These are phyloP conservation scores for Parotocinclus haroldoi DNA, from an alignment of 2,797 vertebrate genomes.

Conservation along the genomic window DNA sequence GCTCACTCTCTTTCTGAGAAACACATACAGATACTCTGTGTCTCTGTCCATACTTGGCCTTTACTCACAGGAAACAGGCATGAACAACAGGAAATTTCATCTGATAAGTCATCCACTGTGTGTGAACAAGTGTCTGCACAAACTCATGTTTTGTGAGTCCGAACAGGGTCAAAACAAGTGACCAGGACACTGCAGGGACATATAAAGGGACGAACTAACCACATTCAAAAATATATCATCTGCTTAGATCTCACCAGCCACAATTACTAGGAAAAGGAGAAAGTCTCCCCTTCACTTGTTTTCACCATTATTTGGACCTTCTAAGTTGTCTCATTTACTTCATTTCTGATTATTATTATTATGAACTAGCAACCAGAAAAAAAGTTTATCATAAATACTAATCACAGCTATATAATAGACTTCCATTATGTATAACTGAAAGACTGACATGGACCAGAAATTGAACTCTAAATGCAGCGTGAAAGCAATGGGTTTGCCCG, in stretches of 20 bases:
- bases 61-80: conserved; percentile 61
- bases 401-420: too few relatives aligned
- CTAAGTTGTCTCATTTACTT: too few relatives aligned
- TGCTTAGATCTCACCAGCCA: conserved; percentile 29
- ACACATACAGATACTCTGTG: conserved; percentile 11
- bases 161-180: conserved; percentile 24
- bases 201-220: conserved; percentile 36
- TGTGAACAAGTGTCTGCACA: conserved; percentile 33
- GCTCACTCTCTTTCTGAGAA: neutral
- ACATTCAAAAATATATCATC: conserved; percentile 23
- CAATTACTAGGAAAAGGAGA: conserved; percentile 35
- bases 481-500: too few relatives aligned
- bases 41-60: conserved; percentile 27
- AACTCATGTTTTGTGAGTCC: conserved; percentile 6
- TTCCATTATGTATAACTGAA: too few relatives aligned
- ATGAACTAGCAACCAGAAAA: too few relatives aligned
- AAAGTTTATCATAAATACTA: too few relatives aligned
- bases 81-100: conserved; percentile 58
- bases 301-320: conserved; percentile 3
- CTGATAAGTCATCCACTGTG: conserved; percentile 55
- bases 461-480: too few relatives aligned
- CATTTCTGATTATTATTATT: too few relatives aligned
- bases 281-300: conserved; percentile 26
- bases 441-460: too few relatives aligned
- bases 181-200: conserved; percentile 16